These are phyloP conservation scores for Magallana angulata DNA, from an alignment of 1,140 invertebrate species.

Conservation along the genomic window DNA sequence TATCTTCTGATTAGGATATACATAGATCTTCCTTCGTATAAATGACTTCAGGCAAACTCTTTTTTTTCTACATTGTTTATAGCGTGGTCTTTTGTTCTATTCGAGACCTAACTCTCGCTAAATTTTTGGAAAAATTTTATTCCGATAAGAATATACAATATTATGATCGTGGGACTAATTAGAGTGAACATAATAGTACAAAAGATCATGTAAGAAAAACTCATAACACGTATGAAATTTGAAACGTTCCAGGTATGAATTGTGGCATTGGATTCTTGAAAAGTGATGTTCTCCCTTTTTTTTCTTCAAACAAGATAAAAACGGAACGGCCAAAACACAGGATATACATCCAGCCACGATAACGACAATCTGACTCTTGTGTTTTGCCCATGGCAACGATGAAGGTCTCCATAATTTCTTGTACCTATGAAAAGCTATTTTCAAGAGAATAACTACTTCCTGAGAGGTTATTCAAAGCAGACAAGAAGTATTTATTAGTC, in stretches of 20 bases:
- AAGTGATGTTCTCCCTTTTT: not conserved
- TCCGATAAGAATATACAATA: not conserved
- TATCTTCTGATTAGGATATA: too few relatives aligned
- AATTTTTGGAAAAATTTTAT: not conserved
- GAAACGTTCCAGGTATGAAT: not conserved
- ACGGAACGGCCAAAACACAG: not conserved
- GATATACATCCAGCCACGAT: not conserved
- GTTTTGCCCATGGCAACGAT: not conserved
- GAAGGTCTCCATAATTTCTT: conserved; percentile 5
- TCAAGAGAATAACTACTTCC: not conserved
- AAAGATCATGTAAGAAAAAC: not conserved
- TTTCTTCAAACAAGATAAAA: not conserved
- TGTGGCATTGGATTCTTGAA: not conserved
- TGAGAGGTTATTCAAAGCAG: not conserved
- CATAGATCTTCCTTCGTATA: too few relatives aligned
- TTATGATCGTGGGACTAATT: not conserved
- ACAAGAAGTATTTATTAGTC: not conserved
- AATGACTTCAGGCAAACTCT: too few relatives aligned
- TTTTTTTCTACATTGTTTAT: too few relatives aligned
- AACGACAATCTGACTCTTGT: not conserved
- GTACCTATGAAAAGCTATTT: not conserved
- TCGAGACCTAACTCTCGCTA: not conserved
- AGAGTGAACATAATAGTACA: not conserved
- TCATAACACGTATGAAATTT: not conserved
- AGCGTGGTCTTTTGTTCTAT: not conserved